Percentiles rank a stretch among this genome's conserved stretches.
Conservation (phyloP, 2,113 vertebrate species). For the Paraplagusia blochii region DNA sequence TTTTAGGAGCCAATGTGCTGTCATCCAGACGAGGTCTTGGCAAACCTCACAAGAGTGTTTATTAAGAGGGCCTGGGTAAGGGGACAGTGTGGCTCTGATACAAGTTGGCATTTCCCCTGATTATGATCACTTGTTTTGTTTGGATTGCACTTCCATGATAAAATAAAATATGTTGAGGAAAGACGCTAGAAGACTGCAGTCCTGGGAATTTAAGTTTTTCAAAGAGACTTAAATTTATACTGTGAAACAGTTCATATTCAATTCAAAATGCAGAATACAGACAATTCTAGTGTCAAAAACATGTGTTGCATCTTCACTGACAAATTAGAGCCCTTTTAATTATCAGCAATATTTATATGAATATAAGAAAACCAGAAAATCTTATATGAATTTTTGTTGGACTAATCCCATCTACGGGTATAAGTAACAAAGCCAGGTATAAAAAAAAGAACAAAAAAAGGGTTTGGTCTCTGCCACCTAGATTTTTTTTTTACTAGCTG, state of each 20-base stretch:
- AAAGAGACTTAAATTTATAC: background rate
- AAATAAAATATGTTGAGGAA: slow-evolving; percentile 14
- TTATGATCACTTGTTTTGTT: slow-evolving; percentile 66
- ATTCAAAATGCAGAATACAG: no score
- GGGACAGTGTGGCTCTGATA: slow-evolving; percentile 46
- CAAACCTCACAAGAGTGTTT: slow-evolving; percentile 42
- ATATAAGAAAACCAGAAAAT: no score
- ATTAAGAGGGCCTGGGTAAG: slow-evolving; percentile 39
- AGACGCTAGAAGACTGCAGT: slow-evolving; percentile 8
- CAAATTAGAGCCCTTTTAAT: no score
- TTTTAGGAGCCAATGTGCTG: slow-evolving; percentile 28
- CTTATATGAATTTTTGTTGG: no score
- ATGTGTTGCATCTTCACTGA: background rate
- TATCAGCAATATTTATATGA: no score
- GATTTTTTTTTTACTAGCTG: no score
- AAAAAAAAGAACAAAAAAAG: no score
- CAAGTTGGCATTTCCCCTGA: slow-evolving; percentile 67
- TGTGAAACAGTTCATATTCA: no score
- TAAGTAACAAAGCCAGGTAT: no score
- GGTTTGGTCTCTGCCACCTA: no score
- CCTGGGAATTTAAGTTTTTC: no score
- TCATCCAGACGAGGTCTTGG: slow-evolving; percentile 50
- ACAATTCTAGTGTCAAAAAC: background rate
- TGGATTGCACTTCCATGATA: slow-evolving; percentile 39
- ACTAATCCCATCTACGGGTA: no score